Conservation (phyloP, 2,797 vertebrate genomes). For the Delichon dasypus region DNA sequence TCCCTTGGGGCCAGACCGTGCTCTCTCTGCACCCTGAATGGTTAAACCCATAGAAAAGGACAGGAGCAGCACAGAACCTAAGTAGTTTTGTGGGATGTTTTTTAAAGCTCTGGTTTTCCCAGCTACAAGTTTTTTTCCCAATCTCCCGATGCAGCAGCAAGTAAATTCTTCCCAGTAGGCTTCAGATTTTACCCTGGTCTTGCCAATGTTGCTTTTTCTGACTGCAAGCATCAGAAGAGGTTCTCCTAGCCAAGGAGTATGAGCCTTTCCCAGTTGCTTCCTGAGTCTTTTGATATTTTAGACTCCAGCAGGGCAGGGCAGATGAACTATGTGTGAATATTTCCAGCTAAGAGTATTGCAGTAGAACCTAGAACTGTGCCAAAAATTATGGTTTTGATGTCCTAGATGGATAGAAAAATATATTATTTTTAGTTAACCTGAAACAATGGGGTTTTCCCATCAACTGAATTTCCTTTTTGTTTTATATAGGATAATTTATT, state of each 20-base stretch:
- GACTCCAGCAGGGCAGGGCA: background rate
- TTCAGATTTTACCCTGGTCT: background rate
- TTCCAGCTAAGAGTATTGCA: background rate
- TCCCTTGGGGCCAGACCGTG: background rate
- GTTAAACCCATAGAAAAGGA: background rate
- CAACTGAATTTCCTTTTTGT: background rate
- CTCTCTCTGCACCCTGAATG: background rate
- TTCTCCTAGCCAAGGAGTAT: background rate
- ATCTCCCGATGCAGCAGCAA: background rate
- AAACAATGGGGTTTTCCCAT: background rate
- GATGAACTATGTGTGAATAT: background rate
- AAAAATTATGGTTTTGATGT: background rate
- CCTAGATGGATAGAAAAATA: background rate
- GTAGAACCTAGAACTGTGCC: background rate
- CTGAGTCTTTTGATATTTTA: background rate
- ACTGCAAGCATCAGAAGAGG: background rate
- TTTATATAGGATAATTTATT: background rate
- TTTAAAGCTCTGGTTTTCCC: background rate
- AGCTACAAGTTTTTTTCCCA: background rate
- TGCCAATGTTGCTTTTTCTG: slow-evolving; percentile 2
- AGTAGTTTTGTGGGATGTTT: background rate
- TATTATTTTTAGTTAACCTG: background rate
- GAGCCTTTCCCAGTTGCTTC: background rate
- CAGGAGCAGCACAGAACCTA: background rate
- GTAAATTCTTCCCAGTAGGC: background rate